phyloP scores from a whole-genome alignment of 2,797 vertebrate genomes.

The Micropoecilia bifurca region DNA sequence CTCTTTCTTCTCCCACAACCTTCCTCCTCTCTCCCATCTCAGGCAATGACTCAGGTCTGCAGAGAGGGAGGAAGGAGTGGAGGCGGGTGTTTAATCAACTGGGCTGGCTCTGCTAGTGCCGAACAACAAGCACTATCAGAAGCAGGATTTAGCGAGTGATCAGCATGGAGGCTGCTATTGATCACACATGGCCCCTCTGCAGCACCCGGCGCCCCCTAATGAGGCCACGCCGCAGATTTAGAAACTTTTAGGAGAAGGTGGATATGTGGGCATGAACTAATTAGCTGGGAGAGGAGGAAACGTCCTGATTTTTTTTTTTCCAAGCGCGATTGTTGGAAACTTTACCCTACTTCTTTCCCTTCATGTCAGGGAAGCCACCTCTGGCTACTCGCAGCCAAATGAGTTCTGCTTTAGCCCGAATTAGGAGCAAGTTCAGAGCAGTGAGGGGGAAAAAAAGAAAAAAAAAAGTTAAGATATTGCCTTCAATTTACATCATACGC shows the following conservation, averaged over 20 bases:
- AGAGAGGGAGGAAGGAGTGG: constrained; percentile 60
- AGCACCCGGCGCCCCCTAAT: constrained; percentile 62
- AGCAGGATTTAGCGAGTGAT: constrained; percentile 72
- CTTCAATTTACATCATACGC: constrained; percentile 50
- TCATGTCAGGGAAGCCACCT: constrained; percentile 61
- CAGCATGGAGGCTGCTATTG: constrained; percentile 72
- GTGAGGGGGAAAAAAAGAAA: constrained; percentile 1
- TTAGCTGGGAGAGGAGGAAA: constrained; percentile 68
- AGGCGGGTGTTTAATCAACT: constrained; percentile 75
- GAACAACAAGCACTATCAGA: constrained; percentile 74
- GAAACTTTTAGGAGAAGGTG: constrained; percentile 71
- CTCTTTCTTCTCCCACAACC: constrained; percentile 34
- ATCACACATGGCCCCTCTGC: constrained; percentile 61
- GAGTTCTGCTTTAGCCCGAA: constrained; percentile 62
- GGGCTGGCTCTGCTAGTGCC: constrained; percentile 67
- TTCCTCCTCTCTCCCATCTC: constrained; percentile 48
- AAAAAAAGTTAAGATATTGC: constrained; percentile 19
- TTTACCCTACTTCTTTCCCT: constrained; percentile 70
- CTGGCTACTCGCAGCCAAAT: constrained; percentile 59
- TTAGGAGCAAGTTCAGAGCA: constrained; percentile 57
- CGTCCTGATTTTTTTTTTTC: constrained; percentile 59
- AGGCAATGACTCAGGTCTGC: constrained; percentile 67
- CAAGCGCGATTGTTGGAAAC: constrained; percentile 57
- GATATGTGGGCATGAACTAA: constrained; percentile 70
- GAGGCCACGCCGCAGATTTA: constrained; percentile 72